phyloP scores from a whole-genome alignment of 2,888 invertebrate species.

The Lymantria dispar region DNA sequence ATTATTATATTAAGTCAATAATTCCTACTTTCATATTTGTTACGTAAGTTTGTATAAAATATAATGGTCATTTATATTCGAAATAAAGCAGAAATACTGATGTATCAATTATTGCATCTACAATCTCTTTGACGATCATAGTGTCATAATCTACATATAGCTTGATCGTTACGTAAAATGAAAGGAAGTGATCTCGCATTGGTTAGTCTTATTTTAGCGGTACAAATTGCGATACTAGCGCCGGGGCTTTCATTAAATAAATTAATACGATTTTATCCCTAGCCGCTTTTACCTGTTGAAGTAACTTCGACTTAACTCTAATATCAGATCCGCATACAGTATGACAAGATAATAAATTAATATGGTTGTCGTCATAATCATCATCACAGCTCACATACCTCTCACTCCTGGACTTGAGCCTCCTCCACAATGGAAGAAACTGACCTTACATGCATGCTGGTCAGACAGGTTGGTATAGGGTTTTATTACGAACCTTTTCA shows the following conservation, averaged over 20 bases:
- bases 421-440: too few relatives aligned
- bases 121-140: constrained; percentile 15
- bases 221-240: background rate
- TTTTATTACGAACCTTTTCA: too few relatives aligned
- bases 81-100: constrained; percentile 13
- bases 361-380: too few relatives aligned
- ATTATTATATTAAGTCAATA: background rate
- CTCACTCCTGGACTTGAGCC: too few relatives aligned
- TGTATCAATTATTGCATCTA: constrained; percentile 11
- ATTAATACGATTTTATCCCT: background rate
- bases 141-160: constrained; percentile 36
- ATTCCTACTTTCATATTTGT: background rate
- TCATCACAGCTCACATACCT: too few relatives aligned
- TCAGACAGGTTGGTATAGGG: too few relatives aligned
- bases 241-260: background rate
- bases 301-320: too few relatives aligned
- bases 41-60: constrained; percentile 3
- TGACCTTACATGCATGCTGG: too few relatives aligned
- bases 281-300: too few relatives aligned
- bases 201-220: background rate
- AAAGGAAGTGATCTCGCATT: constrained; percentile 11
- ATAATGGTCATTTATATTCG: constrained; percentile 3
- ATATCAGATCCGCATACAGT: too few relatives aligned
- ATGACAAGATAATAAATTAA: too few relatives aligned
- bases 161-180: constrained; percentile 29